phyloP scores from a whole-genome alignment of 2,888 invertebrate species.

The Sylvicola cinctus region DNA sequence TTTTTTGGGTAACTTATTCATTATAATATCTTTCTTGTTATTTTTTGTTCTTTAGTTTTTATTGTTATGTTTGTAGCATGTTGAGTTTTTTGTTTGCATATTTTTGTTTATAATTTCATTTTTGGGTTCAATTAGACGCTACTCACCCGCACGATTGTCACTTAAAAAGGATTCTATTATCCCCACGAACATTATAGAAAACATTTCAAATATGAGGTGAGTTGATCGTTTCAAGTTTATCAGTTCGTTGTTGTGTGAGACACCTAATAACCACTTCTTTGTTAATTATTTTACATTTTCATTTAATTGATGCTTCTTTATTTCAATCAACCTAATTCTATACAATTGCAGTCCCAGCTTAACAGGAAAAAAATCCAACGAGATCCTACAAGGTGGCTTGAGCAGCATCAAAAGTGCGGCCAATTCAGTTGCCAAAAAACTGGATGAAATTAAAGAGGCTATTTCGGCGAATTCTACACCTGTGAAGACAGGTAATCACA shows the following conservation, averaged over 20 bases:
- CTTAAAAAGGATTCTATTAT: slow-evolving; percentile 65
- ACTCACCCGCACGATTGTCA: slow-evolving; percentile 64
- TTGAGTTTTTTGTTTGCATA: slow-evolving; percentile 11
- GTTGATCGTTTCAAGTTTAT: slow-evolving; percentile 2
- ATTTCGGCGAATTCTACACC: slow-evolving; percentile 78
- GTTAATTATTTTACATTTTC: too few species aligned
- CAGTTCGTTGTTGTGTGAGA: too few species aligned
- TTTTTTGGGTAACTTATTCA: slow-evolving; percentile 74
- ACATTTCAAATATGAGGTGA: slow-evolving; percentile 53
- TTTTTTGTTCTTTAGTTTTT: slow-evolving; percentile 1
- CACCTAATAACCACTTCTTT: too few species aligned
- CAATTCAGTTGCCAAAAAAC: slow-evolving; percentile 65
- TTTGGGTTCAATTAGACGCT: slow-evolving; percentile 38
- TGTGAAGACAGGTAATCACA: slow-evolving; percentile 36
- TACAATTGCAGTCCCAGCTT: slow-evolving; percentile 57
- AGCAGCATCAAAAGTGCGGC: slow-evolving; percentile 75
- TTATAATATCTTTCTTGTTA: not conserved
- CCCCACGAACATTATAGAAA: slow-evolving; percentile 58
- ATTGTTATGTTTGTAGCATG: slow-evolving; percentile 8
- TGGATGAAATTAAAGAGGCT: slow-evolving; percentile 80
- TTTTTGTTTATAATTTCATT: slow-evolving; percentile 8
- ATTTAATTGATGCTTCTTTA: too few species aligned
- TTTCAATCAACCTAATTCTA: slow-evolving; percentile 5
- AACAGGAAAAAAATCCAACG: slow-evolving; percentile 73
- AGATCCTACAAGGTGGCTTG: slow-evolving; percentile 65